Conservation (phyloP, 2,888 invertebrate genomes). For the Cotesia congregata region DNA sequence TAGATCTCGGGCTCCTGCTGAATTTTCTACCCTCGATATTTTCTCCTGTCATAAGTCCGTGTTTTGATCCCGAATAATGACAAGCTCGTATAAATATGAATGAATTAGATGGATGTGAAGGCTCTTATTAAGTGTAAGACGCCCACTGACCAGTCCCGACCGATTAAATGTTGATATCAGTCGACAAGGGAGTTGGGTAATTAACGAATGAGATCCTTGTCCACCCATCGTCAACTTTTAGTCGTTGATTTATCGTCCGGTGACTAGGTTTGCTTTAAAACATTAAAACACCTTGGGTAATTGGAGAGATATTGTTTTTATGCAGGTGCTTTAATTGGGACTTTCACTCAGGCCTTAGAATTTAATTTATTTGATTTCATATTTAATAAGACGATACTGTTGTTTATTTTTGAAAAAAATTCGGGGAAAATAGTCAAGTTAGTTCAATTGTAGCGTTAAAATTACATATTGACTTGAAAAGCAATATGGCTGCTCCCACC, state of each 20-base stretch:
- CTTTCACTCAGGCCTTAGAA: too few relatives aligned
- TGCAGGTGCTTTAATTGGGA: too few relatives aligned
- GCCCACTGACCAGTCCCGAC: conserved; percentile 43
- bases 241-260: conserved; percentile 36
- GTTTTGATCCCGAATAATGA: not conserved
- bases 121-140: conserved; percentile 32
- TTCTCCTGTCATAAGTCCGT: not conserved
- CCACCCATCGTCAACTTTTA: conserved; percentile 38
- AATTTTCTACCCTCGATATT: conserved; percentile 1
- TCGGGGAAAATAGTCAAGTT: too few relatives aligned
- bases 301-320: too few relatives aligned
- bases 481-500: too few relatives aligned
- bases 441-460: too few relatives aligned
- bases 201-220: conserved; percentile 49
- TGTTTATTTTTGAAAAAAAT: too few relatives aligned
- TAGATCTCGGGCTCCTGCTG: not conserved
- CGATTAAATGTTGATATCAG: conserved; percentile 49
- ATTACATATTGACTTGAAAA: too few relatives aligned
- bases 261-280: too few relatives aligned
- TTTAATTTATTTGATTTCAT: too few relatives aligned
- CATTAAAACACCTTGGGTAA: too few relatives aligned
- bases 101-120: not conserved
- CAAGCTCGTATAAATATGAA: not conserved
- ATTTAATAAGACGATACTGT: too few relatives aligned
- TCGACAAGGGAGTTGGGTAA: conserved; percentile 43